phyloP scores from a whole-genome alignment of 2,888 invertebrate species.

The Sphaerophoria rueppellii region DNA sequence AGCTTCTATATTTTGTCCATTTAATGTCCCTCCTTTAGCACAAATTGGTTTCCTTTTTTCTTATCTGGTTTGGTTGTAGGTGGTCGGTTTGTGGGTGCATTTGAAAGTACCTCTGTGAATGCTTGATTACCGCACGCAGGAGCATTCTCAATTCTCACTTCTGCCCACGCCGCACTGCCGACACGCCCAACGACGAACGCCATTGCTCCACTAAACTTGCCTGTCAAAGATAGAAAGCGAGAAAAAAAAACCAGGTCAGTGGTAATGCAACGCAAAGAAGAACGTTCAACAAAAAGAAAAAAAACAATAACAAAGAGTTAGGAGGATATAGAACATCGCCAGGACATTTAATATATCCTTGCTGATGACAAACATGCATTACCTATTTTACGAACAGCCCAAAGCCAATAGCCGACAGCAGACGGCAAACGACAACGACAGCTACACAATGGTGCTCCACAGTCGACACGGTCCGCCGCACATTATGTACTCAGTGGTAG shows the following conservation, averaged over 20 bases:
- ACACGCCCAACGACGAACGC: too few species aligned
- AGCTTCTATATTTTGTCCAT: not conserved
- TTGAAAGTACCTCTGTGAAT: slow-evolving; percentile 15
- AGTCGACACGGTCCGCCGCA: slow-evolving; percentile 1
- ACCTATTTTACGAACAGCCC: slow-evolving; percentile 40
- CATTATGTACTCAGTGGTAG: slow-evolving; percentile 2
- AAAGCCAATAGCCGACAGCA: slow-evolving; percentile 2
- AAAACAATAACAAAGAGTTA: slow-evolving; percentile 14
- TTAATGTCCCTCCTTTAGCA: slow-evolving; percentile 19
- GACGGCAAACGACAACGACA: slow-evolving; percentile 31
- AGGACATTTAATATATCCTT: slow-evolving; percentile 66
- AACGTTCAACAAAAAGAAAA: slow-evolving; percentile 21
- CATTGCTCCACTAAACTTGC: slow-evolving; percentile 32
- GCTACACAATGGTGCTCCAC: slow-evolving; percentile 31
- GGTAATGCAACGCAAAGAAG: slow-evolving; percentile 34
- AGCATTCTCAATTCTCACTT: slow-evolving; percentile 4
- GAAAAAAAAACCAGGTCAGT: slow-evolving; percentile 56
- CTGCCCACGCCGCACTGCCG: not conserved
- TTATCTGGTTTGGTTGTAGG: not conserved
- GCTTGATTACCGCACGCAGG: slow-evolving; percentile 30
- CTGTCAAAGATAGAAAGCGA: slow-evolving; percentile 21
- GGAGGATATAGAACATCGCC: slow-evolving; percentile 56
- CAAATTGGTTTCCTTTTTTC: slow-evolving; percentile 11
- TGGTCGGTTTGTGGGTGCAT: not conserved
- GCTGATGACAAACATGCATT: slow-evolving; percentile 52